Evolutionary conservation across 1,140 invertebrate genomes (phyloP), one percentile per base, ranked within the genome.

Genomic region (Euglossa dilemma): DNA sequence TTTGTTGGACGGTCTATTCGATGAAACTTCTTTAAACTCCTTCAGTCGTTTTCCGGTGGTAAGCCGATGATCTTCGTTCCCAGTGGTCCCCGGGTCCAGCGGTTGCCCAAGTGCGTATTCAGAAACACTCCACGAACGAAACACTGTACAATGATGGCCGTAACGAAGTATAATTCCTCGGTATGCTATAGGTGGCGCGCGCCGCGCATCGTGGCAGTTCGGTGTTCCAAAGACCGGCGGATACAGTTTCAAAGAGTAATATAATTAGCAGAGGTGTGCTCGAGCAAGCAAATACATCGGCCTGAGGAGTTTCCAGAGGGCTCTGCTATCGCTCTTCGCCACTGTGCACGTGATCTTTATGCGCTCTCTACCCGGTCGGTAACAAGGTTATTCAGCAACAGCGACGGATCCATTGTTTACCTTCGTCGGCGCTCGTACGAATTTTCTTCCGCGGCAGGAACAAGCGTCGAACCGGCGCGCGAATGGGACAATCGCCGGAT

Each of bases 161-260:
- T 71, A 87, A 87, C 71, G 76, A 84, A 84, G 71, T 75, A 75
- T 87, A 87, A 87, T 87, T 87, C 67, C 70, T 56, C 78, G 9
- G 6, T 61, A 67, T 28, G 69, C 43, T 61, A 20, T 52, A 72
- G 61, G 28, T 14, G 12, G 20, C 43, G 28, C 54, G 54, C 50
- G 82, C 69, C 77, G 74, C 4, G 52, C 28, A 56, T 67, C 61
- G 50, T 73, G 50, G 75, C 59, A 59, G 71, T 63, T 84, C 59
- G 43, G 63, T 63, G 69, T 72, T 79, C 77, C 67, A 80, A 84
- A 74, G 78, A 87, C 59, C 12, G 64, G 45, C n/a, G 72, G 72
- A 50, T 63, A 73, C 76, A 76, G 63, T 86, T 89, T n/a, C 78
- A 87, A 89, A 90, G 82, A 79, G 87, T 86, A 88, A 89, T 88